Conservation (phyloP, 2,888 invertebrate species). For the Mesoligia furuncula region DNA sequence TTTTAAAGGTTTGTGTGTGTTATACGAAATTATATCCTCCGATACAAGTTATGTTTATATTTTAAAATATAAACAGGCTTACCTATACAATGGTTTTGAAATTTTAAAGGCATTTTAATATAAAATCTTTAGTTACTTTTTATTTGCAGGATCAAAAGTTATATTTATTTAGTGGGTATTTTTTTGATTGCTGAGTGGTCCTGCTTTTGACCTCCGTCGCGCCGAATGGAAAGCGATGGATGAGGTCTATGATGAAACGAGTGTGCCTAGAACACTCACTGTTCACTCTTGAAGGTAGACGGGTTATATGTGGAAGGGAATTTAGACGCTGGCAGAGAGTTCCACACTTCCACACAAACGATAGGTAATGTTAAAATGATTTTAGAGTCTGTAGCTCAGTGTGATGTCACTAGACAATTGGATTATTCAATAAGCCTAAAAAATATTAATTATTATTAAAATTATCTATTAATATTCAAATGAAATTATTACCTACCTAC, state of each 20-base stretch:
- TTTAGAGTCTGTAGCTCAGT: not conserved
- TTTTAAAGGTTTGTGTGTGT: constrained; percentile 25
- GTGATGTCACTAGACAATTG: not conserved
- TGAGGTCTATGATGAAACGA: too few species aligned
- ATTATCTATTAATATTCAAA: constrained; percentile 31
- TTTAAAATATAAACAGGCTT: not conserved
- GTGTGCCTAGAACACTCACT: too few species aligned
- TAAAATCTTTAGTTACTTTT: not conserved
- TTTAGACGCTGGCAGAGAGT: too few species aligned
- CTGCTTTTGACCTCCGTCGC: too few species aligned
- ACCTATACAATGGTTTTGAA: accelerated
- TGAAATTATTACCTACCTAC: constrained; percentile 9
- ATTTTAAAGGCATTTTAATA: not conserved
- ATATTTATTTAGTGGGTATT: not conserved
- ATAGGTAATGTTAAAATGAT: not conserved
- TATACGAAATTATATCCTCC: not conserved
- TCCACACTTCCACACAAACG: not conserved
- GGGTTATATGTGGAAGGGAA: too few species aligned
- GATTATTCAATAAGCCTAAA: not conserved
- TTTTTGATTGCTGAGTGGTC: too few species aligned
- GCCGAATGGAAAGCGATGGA: too few species aligned
- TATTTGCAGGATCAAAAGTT: not conserved
- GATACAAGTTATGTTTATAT: not conserved
- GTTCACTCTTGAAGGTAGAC: too few species aligned
- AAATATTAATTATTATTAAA: constrained; percentile 6